Percentiles rank a stretch among this genome's conserved stretches.
These are phyloP conservation scores for Mirza zaza DNA, from an alignment of 2,113 vertebrate genomes.

Conservation along the genomic window DNA sequence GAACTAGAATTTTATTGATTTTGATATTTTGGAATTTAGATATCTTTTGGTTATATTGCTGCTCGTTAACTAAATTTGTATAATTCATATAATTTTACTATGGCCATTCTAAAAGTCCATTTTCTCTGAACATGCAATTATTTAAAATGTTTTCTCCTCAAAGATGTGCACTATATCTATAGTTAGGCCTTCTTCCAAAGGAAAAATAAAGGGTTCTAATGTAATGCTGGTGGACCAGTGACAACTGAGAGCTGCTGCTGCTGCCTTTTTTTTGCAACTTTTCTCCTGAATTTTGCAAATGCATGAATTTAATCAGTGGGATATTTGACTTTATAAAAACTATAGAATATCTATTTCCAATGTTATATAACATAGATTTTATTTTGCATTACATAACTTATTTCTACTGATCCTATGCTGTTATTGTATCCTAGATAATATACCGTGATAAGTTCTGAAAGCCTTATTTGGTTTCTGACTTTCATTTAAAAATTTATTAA, in stretches of 20 bases:
- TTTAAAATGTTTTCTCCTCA: background rate
- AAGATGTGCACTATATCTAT: background rate
- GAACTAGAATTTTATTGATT: slow-evolving; percentile 13
- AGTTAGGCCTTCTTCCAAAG: background rate
- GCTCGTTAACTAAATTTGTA: background rate
- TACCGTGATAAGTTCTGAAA: background rate
- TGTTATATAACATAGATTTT: slow-evolving; percentile 34
- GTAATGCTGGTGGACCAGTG: background rate
- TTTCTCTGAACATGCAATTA: background rate
- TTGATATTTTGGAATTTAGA: slow-evolving; percentile 38
- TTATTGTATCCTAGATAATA: slow-evolving; percentile 38
- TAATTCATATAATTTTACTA: slow-evolving; percentile 7
- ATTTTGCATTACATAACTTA: slow-evolving; percentile 28
- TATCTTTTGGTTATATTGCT: slow-evolving; percentile 41
- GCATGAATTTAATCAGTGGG: slow-evolving; percentile 42
- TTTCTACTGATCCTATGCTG: slow-evolving; percentile 54
- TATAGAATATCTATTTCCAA: background rate
- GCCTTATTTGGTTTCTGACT: slow-evolving; percentile 48
- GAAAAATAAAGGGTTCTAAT: background rate
- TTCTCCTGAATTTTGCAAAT: slow-evolving; percentile 39
- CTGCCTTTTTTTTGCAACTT: background rate
- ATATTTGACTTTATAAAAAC: slow-evolving; percentile 29
- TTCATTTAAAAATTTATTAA: slow-evolving; percentile 31
- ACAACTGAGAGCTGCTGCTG: background rate
- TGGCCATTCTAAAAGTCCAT: slow-evolving; percentile 11